A percentile compares a stretch with the other conserved stretches of the same genome.
Evolutionary conservation across 2,888 invertebrate genomes (phyloP).

Genomic region (Deilephila elpenor): DNA sequence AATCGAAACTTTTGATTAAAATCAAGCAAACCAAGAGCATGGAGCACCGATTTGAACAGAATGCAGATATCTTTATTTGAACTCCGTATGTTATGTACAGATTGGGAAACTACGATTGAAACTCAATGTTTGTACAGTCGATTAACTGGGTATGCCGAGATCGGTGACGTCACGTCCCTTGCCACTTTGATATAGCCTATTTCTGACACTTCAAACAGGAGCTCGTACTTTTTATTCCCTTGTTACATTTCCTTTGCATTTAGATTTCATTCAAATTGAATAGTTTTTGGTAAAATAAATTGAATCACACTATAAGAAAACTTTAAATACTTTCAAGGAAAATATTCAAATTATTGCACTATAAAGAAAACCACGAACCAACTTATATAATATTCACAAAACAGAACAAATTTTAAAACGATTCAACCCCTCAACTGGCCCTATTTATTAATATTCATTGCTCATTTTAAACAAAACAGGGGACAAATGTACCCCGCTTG

Average conservation of each 20-base stretch:
- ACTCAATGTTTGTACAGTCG: constrained; percentile 70
- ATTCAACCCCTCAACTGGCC: constrained; percentile 50
- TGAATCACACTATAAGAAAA: neutral
- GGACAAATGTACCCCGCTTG: constrained; percentile 61
- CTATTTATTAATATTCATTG: constrained; percentile 78
- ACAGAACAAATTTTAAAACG: constrained; percentile 46
- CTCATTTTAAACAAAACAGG: constrained; percentile 71
- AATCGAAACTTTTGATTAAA: constrained; percentile 85
- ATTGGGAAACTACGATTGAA: constrained; percentile 67
- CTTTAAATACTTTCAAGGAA: neutral
- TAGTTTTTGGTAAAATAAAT: neutral
- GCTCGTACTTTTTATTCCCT: neutral
- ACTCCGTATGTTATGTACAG: constrained; percentile 68
- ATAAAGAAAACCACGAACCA: neutral
- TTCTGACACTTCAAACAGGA: constrained; percentile 8
- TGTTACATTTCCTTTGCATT: neutral
- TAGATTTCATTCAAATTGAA: neutral
- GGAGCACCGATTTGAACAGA: constrained; percentile 64
- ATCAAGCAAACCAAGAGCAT: constrained; percentile 77
- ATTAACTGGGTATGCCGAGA: constrained; percentile 51
- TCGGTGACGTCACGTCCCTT: constrained; percentile 14
- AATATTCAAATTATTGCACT: neutral
- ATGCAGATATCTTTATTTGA: constrained; percentile 81
- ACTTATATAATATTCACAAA: neutral
- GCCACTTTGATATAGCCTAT: constrained; percentile 22